phyloP scores from a whole-genome alignment of 2,113 vertebrate genomes.

The Charina bottae region DNA sequence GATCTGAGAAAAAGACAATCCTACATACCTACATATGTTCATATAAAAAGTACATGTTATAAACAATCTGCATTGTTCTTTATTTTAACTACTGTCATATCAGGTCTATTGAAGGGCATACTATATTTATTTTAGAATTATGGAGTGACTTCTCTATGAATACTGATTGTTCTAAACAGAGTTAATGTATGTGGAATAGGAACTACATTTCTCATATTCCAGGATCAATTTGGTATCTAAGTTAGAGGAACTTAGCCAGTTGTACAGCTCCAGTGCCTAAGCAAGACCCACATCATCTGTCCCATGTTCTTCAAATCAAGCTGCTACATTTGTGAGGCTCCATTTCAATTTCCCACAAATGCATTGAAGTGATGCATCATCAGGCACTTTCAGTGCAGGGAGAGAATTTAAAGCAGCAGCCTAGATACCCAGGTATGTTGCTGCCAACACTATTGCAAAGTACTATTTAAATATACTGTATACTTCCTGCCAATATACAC shows the following conservation, averaged over 20 bases:
- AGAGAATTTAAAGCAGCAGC: not conserved
- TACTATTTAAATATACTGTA: not conserved
- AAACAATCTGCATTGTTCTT: not conserved
- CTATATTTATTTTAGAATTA: conserved; percentile 15
- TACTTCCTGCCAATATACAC: not conserved
- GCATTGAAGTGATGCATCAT: not conserved
- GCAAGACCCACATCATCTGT: not conserved
- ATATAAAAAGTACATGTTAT: not conserved
- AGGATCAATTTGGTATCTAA: not conserved
- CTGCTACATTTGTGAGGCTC: not conserved
- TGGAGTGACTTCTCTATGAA: conserved; percentile 54
- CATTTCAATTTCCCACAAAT: not conserved
- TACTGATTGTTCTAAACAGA: conserved; percentile 37
- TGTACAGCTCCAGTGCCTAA: not conserved
- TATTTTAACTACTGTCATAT: conserved; percentile 42
- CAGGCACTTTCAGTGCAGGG: not conserved
- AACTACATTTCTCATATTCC: conserved; percentile 54
- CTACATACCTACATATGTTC: not conserved
- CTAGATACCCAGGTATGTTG: not conserved
- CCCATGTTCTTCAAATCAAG: not conserved
- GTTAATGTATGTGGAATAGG: conserved; percentile 52
- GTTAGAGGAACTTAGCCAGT: not conserved
- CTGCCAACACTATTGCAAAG: not conserved
- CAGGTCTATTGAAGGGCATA: not conserved
- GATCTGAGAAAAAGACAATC: not conserved